Percentiles rank a stretch among this genome's conserved stretches.
These are phyloP conservation scores for Condylura cristata DNA, from an alignment of 2,113 vertebrate species.

Conservation along the genomic window DNA sequence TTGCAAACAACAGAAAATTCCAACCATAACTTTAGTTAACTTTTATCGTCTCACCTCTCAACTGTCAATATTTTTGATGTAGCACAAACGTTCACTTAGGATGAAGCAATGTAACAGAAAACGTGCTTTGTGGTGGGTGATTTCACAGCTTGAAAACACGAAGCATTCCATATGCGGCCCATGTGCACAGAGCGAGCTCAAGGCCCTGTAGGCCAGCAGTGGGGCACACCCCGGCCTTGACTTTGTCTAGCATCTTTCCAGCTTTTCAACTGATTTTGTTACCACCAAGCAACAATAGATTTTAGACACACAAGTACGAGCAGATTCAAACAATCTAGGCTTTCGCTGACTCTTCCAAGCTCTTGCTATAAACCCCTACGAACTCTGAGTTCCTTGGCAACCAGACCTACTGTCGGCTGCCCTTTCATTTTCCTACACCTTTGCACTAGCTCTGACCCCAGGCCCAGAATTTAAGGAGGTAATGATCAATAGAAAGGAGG, in stretches of 20 bases:
- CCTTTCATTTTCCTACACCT: background rate
- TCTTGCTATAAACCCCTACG: background rate
- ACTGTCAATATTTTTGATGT: background rate
- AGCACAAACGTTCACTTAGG: background rate
- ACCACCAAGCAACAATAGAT: background rate
- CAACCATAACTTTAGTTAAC: background rate
- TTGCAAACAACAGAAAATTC: background rate
- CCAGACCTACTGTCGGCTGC: background rate
- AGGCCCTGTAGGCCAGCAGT: too few species aligned
- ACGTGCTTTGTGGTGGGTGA: constrained; percentile 2
- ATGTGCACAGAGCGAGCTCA: background rate
- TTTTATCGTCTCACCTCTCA: background rate
- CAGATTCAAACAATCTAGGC: background rate
- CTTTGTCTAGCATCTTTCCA: background rate
- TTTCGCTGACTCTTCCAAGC: background rate
- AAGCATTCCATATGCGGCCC: background rate
- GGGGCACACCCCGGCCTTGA: background rate
- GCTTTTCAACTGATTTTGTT: background rate
- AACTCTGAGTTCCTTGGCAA: background rate
- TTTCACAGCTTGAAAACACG: background rate
- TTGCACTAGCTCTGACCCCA: background rate
- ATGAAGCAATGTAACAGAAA: constrained; percentile 6
- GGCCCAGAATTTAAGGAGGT: background rate
- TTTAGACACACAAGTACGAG: background rate
- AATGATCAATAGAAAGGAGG: background rate